phyloP scores from a whole-genome alignment of 2,888 invertebrate genomes.

The Oxystoma pomonae region DNA sequence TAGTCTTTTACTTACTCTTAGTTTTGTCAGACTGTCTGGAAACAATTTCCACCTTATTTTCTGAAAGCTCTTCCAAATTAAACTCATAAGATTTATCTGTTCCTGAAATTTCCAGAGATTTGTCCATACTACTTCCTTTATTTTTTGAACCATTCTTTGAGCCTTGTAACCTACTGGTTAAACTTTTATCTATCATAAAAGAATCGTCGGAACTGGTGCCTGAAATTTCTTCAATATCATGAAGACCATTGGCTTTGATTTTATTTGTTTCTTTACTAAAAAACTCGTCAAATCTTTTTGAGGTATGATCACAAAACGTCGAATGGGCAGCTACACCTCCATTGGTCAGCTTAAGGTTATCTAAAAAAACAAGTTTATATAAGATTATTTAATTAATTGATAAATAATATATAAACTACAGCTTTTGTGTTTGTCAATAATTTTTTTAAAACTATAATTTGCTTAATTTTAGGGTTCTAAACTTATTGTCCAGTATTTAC shows the following conservation, averaged over 20 bases:
- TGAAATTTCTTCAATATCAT: not conserved
- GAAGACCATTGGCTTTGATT: not conserved
- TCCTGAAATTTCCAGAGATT: not conserved
- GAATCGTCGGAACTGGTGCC: not conserved
- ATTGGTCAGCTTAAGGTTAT: not conserved
- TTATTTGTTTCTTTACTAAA: slow-evolving; percentile 23
- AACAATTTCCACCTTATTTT: too few species aligned
- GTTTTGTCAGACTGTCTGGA: too few species aligned
- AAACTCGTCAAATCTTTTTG: slow-evolving; percentile 34
- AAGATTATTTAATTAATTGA: too few species aligned
- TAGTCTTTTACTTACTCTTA: too few species aligned
- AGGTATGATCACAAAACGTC: slow-evolving; percentile 27
- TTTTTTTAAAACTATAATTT: too few species aligned
- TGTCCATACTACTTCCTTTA: not conserved
- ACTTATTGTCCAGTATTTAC: too few species aligned
- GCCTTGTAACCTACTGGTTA: not conserved
- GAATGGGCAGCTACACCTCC: slow-evolving; percentile 30
- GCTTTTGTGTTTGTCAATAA: too few species aligned
- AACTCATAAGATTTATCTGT: not conserved
- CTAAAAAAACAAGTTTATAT: too few species aligned
- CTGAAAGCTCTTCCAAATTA: not conserved
- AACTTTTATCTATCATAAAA: not conserved
- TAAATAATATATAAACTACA: too few species aligned
- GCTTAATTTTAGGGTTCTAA: too few species aligned
- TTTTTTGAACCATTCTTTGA: slow-evolving; percentile 3